phyloP scores from a whole-genome alignment of 2,113 vertebrate species.

The Toxotes jaculatrix region DNA sequence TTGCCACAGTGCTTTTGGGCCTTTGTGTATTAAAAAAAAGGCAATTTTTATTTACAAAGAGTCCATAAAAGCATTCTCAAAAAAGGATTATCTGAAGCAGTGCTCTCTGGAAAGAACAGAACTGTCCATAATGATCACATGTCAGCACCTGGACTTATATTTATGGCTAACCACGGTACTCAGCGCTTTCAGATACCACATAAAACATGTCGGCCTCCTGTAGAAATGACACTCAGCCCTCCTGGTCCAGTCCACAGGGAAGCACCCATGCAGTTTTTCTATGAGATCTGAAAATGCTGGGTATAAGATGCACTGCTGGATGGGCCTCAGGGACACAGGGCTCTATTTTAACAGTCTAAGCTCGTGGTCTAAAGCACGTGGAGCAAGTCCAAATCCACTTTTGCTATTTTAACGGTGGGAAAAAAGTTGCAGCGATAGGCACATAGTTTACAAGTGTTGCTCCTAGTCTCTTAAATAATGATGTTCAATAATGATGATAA shows the following conservation, averaged over 20 bases:
- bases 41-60: conserved; percentile 81
- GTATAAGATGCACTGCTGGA: conserved; percentile 57
- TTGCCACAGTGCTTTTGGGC: conserved; percentile 84
- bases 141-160: conserved; percentile 31
- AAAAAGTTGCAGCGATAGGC: too few relatives aligned
- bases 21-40: conserved; percentile 79
- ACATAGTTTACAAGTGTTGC: too few relatives aligned
- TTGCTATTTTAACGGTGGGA: too few relatives aligned
- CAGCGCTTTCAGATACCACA: conserved; percentile 51
- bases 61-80: conserved; percentile 82
- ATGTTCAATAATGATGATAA: too few relatives aligned
- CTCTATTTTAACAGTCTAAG: too few relatives aligned
- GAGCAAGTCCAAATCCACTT: too few relatives aligned
- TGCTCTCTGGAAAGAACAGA: conserved; percentile 82
- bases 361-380: too few relatives aligned
- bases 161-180: conserved; percentile 35
- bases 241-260: conserved; percentile 57
- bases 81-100: conserved; percentile 87
- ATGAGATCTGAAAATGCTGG: conserved; percentile 32
- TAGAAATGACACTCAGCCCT: conserved; percentile 48
- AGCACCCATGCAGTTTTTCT: conserved; percentile 34
- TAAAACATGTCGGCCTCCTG: conserved; percentile 59
- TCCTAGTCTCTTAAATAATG: too few relatives aligned
- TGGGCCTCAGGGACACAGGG: conserved; percentile 25
- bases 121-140: conserved; percentile 39